Evolutionary conservation across 2,113 vertebrate species (phyloP), one percentile per base, ranked within the genome.

Genomic region (Cavia aperea): DNA sequence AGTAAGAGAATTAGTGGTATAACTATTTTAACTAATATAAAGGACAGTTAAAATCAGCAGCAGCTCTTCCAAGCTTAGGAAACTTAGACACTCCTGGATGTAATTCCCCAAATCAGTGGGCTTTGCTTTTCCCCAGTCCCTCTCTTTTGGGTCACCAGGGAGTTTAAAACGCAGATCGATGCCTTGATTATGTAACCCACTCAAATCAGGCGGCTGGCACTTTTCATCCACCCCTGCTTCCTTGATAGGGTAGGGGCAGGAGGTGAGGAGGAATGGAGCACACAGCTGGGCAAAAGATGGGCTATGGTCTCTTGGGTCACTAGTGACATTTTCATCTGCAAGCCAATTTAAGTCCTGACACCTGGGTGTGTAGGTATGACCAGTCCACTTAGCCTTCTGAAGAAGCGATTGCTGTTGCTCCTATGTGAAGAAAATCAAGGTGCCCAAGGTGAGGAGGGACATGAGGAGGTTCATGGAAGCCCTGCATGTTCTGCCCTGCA

Each of bases 401-500:
- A 88, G 66, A 62, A 23, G 10, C 6, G 49, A 62, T 81, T 15
- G 58, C n/a, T 21, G 0, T 8, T 82, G 7, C 33, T 65, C 9
- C 54, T 58, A 4, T 51, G 77, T 10, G 77, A 54, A 49, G 58
- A 81, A 58, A n/a, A 86, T 81, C 46, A 33, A 88, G n/a, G 46
- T 49, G 26, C 12, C 39, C 26, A 9, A 19, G 29, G 1, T 13
- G 39, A 46, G 46, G 4, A 39, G n/a, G 36, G 36, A 36, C 15
- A 5, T 16, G 24, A 77, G 60, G 24, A 62, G 43, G 26, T 8
- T 19, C 14, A 4, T 1, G 0, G 49, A 11, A 68, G 63, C 21
- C 2, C 13, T 15, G 18, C 2, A 2, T n/a, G 31, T 36, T 54
- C 46, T 46, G 1, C 3, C 43, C 16, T 9, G 10, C 0, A 0